A percentile compares a stretch with the other conserved stretches of the same genome.
Evolutionary conservation across 2,113 vertebrate species (phyloP).

Genomic region (Odontesthes bonariensis): DNA sequence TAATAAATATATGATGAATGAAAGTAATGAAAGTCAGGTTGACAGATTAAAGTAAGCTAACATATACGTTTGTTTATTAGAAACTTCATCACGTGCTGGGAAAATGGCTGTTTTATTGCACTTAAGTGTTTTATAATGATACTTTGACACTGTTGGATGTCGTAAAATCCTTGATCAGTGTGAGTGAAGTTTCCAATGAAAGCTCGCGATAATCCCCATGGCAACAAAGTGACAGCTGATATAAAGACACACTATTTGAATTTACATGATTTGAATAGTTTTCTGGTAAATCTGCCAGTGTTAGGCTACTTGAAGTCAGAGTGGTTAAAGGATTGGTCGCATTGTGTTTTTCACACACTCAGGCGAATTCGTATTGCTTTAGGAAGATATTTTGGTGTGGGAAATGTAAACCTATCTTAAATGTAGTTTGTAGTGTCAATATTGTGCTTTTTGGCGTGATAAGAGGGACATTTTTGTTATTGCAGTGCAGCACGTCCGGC

Average conservation of each 20-base stretch:
- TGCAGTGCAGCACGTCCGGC: conserved; percentile 40
- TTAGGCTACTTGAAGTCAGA: background rate
- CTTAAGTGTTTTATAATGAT: conserved; percentile 32
- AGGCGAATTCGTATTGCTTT: background rate
- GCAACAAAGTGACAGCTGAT: background rate
- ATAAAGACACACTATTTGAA: background rate
- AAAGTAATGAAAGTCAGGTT: background rate
- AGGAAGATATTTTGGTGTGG: background rate
- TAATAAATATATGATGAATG: background rate
- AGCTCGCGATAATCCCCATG: background rate
- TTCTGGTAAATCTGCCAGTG: background rate
- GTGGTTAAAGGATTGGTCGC: no score
- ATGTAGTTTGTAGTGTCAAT: background rate
- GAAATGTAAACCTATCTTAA: background rate
- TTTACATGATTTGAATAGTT: background rate
- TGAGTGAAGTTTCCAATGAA: background rate
- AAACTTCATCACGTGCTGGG: background rate
- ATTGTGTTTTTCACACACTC: background rate
- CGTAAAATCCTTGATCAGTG: background rate
- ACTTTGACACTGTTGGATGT: conserved; percentile 26
- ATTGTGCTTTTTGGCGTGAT: background rate
- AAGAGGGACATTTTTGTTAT: conserved; percentile 17
- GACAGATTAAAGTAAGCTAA: background rate
- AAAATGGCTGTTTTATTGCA: conserved; percentile 6
- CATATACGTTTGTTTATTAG: background rate